Evolutionary conservation across 2,113 vertebrate genomes (phyloP).

Genomic region (Ictidomys tridecemlineatus): DNA sequence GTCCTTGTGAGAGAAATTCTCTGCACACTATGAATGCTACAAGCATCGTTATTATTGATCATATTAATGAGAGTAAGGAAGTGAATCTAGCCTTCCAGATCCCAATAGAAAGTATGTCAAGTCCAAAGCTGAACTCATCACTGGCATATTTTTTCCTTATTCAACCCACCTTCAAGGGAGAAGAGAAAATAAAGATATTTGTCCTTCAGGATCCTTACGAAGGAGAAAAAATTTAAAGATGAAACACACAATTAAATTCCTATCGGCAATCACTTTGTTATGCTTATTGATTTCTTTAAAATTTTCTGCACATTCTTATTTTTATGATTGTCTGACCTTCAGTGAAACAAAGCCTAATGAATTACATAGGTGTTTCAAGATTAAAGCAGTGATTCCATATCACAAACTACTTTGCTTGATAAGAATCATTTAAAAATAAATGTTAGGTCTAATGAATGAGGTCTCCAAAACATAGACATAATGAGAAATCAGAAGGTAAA

Average conservation of each 20-base stretch:
- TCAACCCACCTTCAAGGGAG: neutral
- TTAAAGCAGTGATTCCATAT: neutral
- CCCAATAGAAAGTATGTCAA: neutral
- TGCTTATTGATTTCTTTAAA: neutral
- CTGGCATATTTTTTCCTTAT: neutral
- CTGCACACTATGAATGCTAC: neutral
- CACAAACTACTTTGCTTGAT: neutral
- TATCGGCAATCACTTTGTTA: neutral
- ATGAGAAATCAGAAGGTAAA: neutral
- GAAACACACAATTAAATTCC: neutral
- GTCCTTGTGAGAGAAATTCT: neutral
- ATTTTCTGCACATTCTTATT: neutral
- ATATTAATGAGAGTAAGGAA: neutral
- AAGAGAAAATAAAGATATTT: neutral
- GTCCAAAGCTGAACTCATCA: neutral
- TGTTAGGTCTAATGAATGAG: neutral
- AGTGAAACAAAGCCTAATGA: constrained; percentile 43
- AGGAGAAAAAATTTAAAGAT: neutral
- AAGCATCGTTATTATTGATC: neutral
- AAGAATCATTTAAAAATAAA: neutral
- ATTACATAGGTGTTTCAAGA: neutral
- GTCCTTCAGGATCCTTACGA: neutral
- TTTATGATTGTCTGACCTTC: neutral
- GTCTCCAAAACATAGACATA: neutral
- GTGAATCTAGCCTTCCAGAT: neutral